These are phyloP conservation scores for Indicator maculatus DNA, from an alignment of 2,113 vertebrate genomes.

Conservation along the genomic window DNA sequence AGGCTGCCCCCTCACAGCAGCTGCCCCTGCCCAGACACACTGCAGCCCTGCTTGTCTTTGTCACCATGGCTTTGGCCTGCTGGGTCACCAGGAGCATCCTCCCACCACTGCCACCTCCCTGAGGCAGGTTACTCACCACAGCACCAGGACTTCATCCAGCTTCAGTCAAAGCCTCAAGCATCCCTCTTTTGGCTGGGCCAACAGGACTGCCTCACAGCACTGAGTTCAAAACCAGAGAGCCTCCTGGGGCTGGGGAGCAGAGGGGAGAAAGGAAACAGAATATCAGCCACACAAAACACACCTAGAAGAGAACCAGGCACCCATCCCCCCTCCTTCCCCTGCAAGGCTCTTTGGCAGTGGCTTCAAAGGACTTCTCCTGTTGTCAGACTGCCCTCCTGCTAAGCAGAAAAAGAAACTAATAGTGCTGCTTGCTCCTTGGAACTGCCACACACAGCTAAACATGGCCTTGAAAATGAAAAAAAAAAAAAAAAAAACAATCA, in stretches of 20 bases:
- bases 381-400: background rate
- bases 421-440: background rate
- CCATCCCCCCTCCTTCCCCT: background rate
- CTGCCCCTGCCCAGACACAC: background rate
- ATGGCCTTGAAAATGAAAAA: background rate
- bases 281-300: background rate
- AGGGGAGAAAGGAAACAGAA: background rate
- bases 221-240: background rate
- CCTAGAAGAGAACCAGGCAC: background rate
- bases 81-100: background rate
- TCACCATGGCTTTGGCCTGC: accelerated
- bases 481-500: background rate
- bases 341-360: background rate
- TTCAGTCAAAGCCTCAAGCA: background rate
- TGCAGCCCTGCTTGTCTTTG: background rate
- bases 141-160: background rate
- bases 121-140: background rate
- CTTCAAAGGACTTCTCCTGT: background rate
- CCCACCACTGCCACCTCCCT: background rate
- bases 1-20: background rate
- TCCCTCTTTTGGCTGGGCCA: background rate
- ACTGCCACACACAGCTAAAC: background rate
- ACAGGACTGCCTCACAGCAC: background rate
- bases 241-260: background rate
- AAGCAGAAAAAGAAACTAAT: background rate